phyloP scores from a whole-genome alignment of 2,888 invertebrate species.

The Digitonthophagus gazella region DNA sequence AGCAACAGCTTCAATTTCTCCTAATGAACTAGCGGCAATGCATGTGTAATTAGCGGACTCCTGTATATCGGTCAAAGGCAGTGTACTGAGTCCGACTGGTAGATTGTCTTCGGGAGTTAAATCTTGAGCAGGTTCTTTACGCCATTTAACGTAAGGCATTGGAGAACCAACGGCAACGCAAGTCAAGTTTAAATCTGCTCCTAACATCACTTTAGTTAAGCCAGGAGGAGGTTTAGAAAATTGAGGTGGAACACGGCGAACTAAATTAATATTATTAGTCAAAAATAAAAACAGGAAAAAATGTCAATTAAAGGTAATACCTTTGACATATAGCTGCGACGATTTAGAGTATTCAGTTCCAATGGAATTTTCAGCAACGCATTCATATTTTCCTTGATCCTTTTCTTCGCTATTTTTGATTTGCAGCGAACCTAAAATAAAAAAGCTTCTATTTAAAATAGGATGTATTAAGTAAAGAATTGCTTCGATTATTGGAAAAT shows the following conservation, averaged over 20 bases:
- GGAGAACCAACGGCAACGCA: slow-evolving; percentile 98
- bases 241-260: slow-evolving; percentile 90
- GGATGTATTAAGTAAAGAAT: neutral
- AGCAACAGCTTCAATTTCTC: slow-evolving; percentile 83
- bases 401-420: slow-evolving; percentile 86
- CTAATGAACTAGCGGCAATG: slow-evolving; percentile 90
- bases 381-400: slow-evolving; percentile 95
- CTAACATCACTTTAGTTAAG: slow-evolving; percentile 86
- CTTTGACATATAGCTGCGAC: slow-evolving; percentile 90
- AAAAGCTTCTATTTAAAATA: too few species aligned
- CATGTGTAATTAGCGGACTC: slow-evolving; percentile 97
- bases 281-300: neutral
- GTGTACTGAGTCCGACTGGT: slow-evolving; percentile 81
- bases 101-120: slow-evolving; percentile 86
- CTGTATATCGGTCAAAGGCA: slow-evolving; percentile 81
- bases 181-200: slow-evolving; percentile 86
- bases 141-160: slow-evolving; percentile 96
- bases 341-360: slow-evolving; percentile 92
- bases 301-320: slow-evolving; percentile 55
- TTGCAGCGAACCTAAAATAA: slow-evolving; percentile 74
- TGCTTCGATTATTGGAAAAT: neutral
- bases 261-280: slow-evolving; percentile 51
- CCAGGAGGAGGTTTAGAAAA: slow-evolving; percentile 90
- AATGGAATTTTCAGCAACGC: slow-evolving; percentile 89
- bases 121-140: slow-evolving; percentile 77